Conservation (phyloP, 2,113 vertebrate species). For the Loxodonta africana region DNA sequence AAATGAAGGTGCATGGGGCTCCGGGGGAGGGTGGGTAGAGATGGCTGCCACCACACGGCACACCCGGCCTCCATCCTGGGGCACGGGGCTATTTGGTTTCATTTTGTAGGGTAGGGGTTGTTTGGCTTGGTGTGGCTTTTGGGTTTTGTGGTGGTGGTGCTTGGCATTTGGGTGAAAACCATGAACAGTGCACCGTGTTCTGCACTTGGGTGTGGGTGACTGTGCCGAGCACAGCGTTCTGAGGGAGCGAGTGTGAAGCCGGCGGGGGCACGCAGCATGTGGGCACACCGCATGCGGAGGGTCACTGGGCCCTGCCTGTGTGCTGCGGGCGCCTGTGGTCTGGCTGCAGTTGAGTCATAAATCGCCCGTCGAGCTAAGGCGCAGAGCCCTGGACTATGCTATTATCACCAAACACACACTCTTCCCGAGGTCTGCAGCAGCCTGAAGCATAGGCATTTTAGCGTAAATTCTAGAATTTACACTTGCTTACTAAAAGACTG, state of each 20-base stretch:
- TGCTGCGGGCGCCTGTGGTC: too few species aligned
- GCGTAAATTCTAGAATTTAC: not conserved
- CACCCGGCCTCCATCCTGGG: not conserved
- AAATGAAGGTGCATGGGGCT: conserved; percentile 94
- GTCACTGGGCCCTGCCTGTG: not conserved
- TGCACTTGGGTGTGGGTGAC: not conserved
- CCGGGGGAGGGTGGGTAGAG: not conserved
- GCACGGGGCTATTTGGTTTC: not conserved
- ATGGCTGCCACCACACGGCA: too few species aligned
- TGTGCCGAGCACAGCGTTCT: not conserved
- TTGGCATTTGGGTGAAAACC: not conserved
- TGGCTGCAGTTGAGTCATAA: too few species aligned
- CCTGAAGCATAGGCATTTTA: not conserved
- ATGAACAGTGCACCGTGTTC: not conserved
- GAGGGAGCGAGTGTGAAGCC: not conserved
- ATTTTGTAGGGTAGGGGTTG: not conserved
- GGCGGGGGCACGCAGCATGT: accelerated
- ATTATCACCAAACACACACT: not conserved
- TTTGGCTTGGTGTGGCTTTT: not conserved
- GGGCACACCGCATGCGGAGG: not conserved
- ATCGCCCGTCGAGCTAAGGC: not conserved
- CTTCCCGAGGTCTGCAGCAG: not conserved
- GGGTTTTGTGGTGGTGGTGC: not conserved
- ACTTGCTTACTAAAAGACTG: not conserved
- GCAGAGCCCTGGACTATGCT: not conserved